Evolutionary conservation across 35 echinoderm and acorn worm species (phyloP), one percentile per base, ranked within the genome.

Genomic region (Anneissia japonica): DNA sequence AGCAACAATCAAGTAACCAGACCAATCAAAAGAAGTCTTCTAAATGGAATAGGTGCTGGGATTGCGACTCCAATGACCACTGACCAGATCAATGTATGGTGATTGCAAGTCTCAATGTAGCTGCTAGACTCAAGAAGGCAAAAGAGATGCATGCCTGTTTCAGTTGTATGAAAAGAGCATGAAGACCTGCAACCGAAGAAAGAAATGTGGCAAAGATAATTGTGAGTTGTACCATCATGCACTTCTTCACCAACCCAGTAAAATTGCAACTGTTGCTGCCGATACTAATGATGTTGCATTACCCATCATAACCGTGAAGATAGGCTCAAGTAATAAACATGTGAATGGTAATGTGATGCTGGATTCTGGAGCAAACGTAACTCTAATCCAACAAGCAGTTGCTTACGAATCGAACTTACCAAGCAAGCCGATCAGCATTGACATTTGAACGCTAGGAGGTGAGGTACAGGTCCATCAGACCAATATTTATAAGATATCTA

Each of bases 101-200:
- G 46, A 77, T 93, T 23, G 82, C 33, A 38, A 51, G 9, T 9
- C 41, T 82, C 46, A 11, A n/a, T 7, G 19, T 35, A 23, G 1
- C 23, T 11, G 46, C 87, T 1, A 51, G 91, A 31, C 45, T 81
- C 2, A 81, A 93, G 32, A 37, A 56, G 21, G 72, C 82, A 21
- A 93, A 86, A 39, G 87, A 89, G 0, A 86, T 86, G 0, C 80
- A 72, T 31, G 80, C 32, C 21, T 93, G 91, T 76, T 93, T 93
- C 64, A 93, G 82, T 75, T 93, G 91, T 41, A 51, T 93, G 4
- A 90, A 93, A 74, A 84, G 46, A 31, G 87, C 76, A 85, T 90
- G 87, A 38, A 11, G 0, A 93, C 81, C 23, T 90, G 87, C 26
- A 84, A 41, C 31, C 35, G 82, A 43, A 88, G 81, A 34, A 81